phyloP scores from a whole-genome alignment of 1,140 invertebrate species.

The Lepidurus couesii region DNA sequence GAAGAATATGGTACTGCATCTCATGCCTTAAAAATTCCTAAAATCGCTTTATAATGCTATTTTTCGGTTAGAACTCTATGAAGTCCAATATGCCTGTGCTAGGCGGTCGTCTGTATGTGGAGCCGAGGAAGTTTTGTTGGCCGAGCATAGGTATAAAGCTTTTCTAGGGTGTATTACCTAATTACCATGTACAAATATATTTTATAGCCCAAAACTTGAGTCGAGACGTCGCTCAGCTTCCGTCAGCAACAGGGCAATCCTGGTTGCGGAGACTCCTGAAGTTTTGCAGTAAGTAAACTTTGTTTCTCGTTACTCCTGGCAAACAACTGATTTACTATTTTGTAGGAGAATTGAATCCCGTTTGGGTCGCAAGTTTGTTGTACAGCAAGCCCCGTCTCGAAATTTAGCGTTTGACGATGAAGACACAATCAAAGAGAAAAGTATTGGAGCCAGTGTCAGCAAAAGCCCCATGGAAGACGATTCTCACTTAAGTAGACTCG shows the following conservation, averaged over 20 bases:
- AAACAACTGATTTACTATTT: not conserved
- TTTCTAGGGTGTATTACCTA: not conserved
- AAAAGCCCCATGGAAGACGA: not conserved
- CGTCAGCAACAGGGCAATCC: not conserved
- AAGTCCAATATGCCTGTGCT: not conserved
- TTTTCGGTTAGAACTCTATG: not conserved
- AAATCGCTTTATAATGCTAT: not conserved
- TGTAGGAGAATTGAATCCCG: not conserved
- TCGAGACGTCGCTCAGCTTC: not conserved
- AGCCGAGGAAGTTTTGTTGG: not conserved
- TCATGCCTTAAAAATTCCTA: not conserved
- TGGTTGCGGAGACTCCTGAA: not conserved
- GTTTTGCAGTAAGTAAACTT: not conserved
- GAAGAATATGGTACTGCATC: not conserved
- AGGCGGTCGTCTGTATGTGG: not conserved
- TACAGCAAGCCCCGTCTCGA: not conserved
- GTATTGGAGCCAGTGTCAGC: not conserved
- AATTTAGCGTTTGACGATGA: not conserved
- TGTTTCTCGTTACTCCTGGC: not conserved
- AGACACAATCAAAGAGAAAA: not conserved
- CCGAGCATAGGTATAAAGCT: not conserved
- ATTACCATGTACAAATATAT: not conserved
- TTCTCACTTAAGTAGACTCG: not conserved
- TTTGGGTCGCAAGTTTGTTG: not conserved
- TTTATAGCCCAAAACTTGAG: not conserved